phyloP scores from a whole-genome alignment of 2,888 invertebrate genomes.

The Chorisops tibialis region DNA sequence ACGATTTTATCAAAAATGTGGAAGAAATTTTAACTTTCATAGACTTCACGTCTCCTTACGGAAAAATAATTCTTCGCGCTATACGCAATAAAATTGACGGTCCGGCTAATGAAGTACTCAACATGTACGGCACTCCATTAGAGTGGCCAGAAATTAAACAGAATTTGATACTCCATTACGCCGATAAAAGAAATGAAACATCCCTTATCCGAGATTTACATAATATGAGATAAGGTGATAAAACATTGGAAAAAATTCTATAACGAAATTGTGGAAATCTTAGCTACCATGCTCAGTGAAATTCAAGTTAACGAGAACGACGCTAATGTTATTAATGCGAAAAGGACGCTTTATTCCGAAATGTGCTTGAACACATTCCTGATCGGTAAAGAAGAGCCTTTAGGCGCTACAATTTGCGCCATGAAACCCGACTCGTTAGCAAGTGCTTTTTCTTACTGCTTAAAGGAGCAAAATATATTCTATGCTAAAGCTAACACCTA shows the following conservation, averaged over 20 bases:
- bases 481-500: background rate
- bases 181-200: slow-evolving; percentile 34
- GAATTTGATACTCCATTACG: slow-evolving; percentile 33
- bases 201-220: slow-evolving; percentile 33
- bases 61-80: slow-evolving; percentile 30
- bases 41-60: slow-evolving; percentile 23
- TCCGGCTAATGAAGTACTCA: slow-evolving; percentile 33
- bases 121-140: slow-evolving; percentile 33
- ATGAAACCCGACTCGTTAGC: slow-evolving; percentile 22
- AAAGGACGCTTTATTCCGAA: slow-evolving; percentile 16
- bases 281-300: slow-evolving; percentile 34
- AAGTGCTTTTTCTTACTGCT: slow-evolving; percentile 22
- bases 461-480: slow-evolving; percentile 29
- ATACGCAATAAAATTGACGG: slow-evolving; percentile 34
- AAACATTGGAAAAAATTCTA: slow-evolving; percentile 33
- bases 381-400: slow-evolving; percentile 21
- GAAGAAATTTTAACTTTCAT: slow-evolving; percentile 30
- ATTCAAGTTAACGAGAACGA: slow-evolving; percentile 34
- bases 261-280: slow-evolving; percentile 34
- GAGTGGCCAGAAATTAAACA: slow-evolving; percentile 32
- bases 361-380: slow-evolving; percentile 28
- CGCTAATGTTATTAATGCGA: slow-evolving; percentile 5
- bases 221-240: slow-evolving; percentile 20
- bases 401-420: slow-evolving; percentile 20
- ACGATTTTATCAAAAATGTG: slow-evolving; percentile 32